Evolutionary conservation across 2,888 invertebrate species (phyloP).

Genomic region (Brenthis ino): DNA sequence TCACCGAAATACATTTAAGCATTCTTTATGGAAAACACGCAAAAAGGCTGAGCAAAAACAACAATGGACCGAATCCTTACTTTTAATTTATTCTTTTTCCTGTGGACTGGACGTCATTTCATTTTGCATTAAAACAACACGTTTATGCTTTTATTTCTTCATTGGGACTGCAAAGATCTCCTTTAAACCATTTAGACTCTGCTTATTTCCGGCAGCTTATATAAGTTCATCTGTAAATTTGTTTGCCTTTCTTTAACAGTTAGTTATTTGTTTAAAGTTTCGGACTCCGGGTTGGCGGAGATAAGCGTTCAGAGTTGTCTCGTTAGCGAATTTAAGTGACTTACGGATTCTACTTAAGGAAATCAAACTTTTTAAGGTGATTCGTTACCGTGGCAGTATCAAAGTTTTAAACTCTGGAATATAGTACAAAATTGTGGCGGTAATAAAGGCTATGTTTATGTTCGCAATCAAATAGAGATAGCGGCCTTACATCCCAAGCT

Average conservation of each 20-base stretch:
- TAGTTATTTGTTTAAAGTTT: slow-evolving; percentile 66
- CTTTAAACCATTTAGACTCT: slow-evolving; percentile 50
- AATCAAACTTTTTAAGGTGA: slow-evolving; percentile 53
- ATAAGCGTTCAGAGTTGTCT: slow-evolving; percentile 57
- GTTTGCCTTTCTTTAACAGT: slow-evolving; percentile 64
- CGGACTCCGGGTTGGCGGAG: slow-evolving; percentile 52
- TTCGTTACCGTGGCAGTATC: slow-evolving; percentile 57
- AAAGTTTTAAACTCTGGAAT: slow-evolving; percentile 62
- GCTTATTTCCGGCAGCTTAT: slow-evolving; percentile 51
- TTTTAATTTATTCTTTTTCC: slow-evolving; percentile 72
- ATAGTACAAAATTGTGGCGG: slow-evolving; percentile 61
- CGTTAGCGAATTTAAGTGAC: slow-evolving; percentile 64
- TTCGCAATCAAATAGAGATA: slow-evolving; percentile 73
- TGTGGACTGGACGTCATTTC: slow-evolving; percentile 65
- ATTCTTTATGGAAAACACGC: slow-evolving; percentile 53
- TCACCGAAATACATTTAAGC: slow-evolving; percentile 49
- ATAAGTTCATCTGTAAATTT: slow-evolving; percentile 58
- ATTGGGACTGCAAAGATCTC: slow-evolving; percentile 50
- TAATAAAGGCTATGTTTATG: slow-evolving; percentile 73
- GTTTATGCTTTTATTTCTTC: slow-evolving; percentile 69
- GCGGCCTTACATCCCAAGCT: slow-evolving; percentile 70
- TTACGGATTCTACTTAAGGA: slow-evolving; percentile 54
- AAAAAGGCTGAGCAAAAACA: slow-evolving; percentile 58
- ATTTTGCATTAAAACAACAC: slow-evolving; percentile 66
- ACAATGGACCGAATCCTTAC: slow-evolving; percentile 64